These are phyloP conservation scores for Distichodus sexfasciatus DNA, from an alignment of 2,797 vertebrate genomes.

Conservation along the genomic window DNA sequence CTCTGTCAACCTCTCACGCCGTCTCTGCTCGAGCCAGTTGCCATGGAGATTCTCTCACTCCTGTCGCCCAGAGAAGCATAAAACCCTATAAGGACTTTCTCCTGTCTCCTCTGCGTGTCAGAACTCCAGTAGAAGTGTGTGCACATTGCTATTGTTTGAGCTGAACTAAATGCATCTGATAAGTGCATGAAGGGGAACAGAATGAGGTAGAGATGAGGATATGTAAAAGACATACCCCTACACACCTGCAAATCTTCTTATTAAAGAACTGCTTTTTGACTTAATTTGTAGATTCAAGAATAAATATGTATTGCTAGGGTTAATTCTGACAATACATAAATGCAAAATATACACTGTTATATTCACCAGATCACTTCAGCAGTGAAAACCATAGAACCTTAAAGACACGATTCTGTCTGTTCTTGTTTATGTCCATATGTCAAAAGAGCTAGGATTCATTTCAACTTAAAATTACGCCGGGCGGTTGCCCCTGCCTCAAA, in stretches of 20 bases:
- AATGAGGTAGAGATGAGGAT: not conserved
- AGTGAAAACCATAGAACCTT: not conserved
- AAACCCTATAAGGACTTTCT: slow-evolving; percentile 6
- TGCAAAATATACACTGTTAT: no score
- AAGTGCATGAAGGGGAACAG: not conserved
- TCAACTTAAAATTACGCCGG: not conserved
- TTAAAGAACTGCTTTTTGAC: no score
- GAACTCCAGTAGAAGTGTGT: not conserved
- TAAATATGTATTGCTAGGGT: no score
- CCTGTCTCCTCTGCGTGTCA: slow-evolving; percentile 12
- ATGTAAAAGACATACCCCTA: no score
- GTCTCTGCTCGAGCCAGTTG: slow-evolving; percentile 32
- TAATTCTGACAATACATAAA: no score
- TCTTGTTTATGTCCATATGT: no score
- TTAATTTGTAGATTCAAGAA: no score
- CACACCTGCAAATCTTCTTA: no score
- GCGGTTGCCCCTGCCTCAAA: not conserved
- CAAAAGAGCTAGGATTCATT: not conserved
- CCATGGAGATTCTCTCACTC: slow-evolving; percentile 45
- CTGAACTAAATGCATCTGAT: not conserved
- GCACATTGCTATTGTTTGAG: not conserved
- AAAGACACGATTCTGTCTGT: not conserved
- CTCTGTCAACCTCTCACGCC: slow-evolving; percentile 33
- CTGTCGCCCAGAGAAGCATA: slow-evolving; percentile 44
- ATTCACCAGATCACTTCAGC: not conserved